phyloP scores from a whole-genome alignment of 92 coral and sea anemone species.

The Muricea muricata region DNA sequence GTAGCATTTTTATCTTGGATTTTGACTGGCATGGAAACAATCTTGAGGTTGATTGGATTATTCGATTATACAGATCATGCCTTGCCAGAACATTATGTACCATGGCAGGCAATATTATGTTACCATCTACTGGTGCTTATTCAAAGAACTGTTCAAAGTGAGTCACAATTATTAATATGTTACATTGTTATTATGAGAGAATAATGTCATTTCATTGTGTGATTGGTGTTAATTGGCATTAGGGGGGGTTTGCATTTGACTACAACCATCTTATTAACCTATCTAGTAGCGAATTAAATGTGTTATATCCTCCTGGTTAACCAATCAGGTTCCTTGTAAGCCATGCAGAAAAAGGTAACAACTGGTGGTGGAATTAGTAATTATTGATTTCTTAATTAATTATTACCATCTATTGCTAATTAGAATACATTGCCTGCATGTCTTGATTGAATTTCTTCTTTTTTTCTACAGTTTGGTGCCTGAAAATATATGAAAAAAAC shows the following conservation, averaged over 20 bases:
- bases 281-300: no score
- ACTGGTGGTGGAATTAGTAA: no score
- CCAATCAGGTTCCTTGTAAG: no score
- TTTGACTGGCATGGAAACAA: constrained; percentile 36
- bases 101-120: constrained; percentile 20
- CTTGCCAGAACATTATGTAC: no score
- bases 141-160: constrained; percentile 52
- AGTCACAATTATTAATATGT: not conserved
- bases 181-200: not conserved
- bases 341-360: no score
- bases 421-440: no score
- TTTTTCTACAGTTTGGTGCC: constrained; percentile 54
- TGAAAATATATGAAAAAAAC: constrained; percentile 63
- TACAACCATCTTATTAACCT: no score
- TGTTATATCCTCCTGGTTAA: no score
- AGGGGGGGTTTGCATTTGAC: no score
- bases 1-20: constrained; percentile 56
- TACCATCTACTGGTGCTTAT: constrained; percentile 24
- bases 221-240: no score
- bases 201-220: not conserved
- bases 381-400: no score
- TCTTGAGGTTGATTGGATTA: constrained; percentile 47
- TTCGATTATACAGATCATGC: constrained; percentile 3
- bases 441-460: not conserved
- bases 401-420: no score